Evolutionary conservation across 2,888 invertebrate species (phyloP), one percentile per base, ranked within the genome.

Genomic region (Macrosiphum euphorbiae): DNA sequence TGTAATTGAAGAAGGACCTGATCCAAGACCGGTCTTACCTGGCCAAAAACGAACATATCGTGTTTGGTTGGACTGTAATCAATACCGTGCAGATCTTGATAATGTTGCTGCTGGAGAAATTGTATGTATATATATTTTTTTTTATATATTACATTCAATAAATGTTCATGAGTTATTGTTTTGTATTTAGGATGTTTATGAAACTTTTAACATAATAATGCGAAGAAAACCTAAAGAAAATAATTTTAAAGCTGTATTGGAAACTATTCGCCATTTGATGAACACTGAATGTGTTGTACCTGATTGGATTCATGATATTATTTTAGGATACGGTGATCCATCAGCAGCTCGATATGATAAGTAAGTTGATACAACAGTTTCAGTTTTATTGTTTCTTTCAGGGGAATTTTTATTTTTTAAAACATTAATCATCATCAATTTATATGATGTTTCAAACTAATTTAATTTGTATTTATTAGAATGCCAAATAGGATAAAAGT

Each of bases 191-290:
- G 98, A 98, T 96, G 97, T 98, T 0, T 98, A 98, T 96, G 98
- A 98, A 95, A 97, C 98, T 26, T 99, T 99, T 96, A 99, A 99
- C 96, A 98, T 99, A 92, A 97, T 99, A 94, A 98, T 99, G 97
- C 97, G 99, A 78, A 97, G 99, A n/a, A 99, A 99, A 96, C 99
- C 99, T 0, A 99, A 99, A 95, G 99, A 99, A 96, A 99, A 99
- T 96, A 99, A 99, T 96, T 99, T 99, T 96, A 99, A 99, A 96
- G 99, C 99, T 0, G 99, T 99, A 1, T 96, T 99, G 95, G 99
- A 99, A 96, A 99, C 99, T 0, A 99, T 99, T 94, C 96, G 99
- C 5, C 99, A 99, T 96, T 96, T 99, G 95, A 99, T 99, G 99
- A 99, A 99, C 96, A 99, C 99, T 0, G 98, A 99, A 96, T 99